Base-by-base conservation (phyloP, 2,797 vertebrate species). In the Sebastes itinus region DNA sequence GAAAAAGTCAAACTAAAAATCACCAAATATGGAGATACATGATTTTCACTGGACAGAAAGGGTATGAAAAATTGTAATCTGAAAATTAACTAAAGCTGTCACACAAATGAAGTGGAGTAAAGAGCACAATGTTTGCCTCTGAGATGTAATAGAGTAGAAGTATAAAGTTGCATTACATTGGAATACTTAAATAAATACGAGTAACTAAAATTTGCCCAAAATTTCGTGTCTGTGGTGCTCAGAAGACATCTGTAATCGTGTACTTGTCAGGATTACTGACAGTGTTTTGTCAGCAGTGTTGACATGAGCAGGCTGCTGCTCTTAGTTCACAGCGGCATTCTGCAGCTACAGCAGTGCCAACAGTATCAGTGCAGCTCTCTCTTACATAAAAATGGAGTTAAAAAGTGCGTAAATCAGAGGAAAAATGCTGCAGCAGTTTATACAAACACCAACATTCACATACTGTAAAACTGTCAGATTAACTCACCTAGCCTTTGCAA, bases 401-500 rank as follows among this genome's bases (percentile, higher is more conserved):
- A 58, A 27, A 22, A 7, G 4, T 56, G 3, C 3, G 2, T 18
- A 9, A 60, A 79, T 58, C 38, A 58, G 16, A 38, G 27, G 5
- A 35, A 72, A 11, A 46, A 2, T 30, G 14, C 18, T 49, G n/a
- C 27, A 60, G 22, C 10, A 16, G 11, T 33, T 60, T 2, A 55
- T 6, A 4, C 13, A 18, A 38, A 64, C 8, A 62, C 16, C 5
- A 25, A 42, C 16, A 60, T 28, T 55, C 13, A 54, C 12, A 32
- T 14, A 49, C 1, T 25, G 20, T 0, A 65, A 79, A 77, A 32
- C 49, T 70, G 33, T 75, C 9, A 35, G 54, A 62, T 30, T 3
- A 73, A 92, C 93, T 93, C 85, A 92, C 89, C 88, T n/a, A 46
- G 72, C 33, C 59, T 80, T 52, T 63, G 20, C 68, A 69, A 62